phyloP scores from a whole-genome alignment of 2,888 invertebrate species.

The Listrodromus nycthemerus region DNA sequence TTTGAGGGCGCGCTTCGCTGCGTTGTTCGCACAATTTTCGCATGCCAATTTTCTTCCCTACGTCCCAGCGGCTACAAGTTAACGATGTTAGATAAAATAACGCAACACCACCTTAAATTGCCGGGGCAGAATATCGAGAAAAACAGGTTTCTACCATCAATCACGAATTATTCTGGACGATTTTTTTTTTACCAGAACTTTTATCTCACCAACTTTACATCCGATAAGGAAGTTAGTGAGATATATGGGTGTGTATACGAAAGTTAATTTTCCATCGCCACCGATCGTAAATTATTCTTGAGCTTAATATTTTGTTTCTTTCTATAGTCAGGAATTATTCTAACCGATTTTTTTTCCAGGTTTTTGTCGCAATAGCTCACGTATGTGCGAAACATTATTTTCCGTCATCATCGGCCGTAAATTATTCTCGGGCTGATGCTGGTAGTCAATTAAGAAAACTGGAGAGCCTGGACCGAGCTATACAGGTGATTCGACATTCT shows the following conservation, averaged over 20 bases:
- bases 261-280: neutral
- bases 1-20: constrained; percentile 18
- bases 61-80: neutral
- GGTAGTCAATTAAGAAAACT: neutral
- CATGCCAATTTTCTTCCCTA: neutral
- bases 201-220: neutral
- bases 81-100: constrained; percentile 35
- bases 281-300: neutral
- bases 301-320: neutral
- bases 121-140: neutral
- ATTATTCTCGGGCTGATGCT: neutral
- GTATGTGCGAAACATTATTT: neutral
- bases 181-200: neutral
- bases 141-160: neutral
- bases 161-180: neutral
- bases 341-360: neutral
- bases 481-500: constrained; percentile 4
- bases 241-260: neutral
- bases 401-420: neutral
- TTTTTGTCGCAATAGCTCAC: neutral
- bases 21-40: constrained; percentile 32
- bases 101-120: neutral
- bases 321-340: neutral
- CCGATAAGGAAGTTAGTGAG: no score
- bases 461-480: neutral